Evolutionary conservation across 2,888 invertebrate species (phyloP).

Genomic region (Petrolisthes manimaculis): DNA sequence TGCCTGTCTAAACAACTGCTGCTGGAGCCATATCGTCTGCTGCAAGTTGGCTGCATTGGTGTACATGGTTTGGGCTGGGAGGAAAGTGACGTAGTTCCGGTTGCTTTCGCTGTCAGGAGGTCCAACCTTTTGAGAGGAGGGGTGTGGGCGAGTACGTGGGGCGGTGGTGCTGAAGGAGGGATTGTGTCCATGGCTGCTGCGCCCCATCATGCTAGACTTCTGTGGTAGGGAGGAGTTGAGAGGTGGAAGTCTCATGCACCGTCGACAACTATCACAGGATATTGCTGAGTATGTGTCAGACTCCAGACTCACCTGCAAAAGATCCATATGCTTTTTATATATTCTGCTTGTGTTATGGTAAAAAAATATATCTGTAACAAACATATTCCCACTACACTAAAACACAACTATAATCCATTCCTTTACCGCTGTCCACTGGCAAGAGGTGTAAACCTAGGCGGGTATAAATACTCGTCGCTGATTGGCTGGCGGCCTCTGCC

Average conservation of each 20-base stretch:
- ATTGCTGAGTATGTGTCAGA: conserved; percentile 67
- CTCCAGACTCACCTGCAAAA: conserved; percentile 57
- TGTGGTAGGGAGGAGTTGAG: conserved; percentile 47
- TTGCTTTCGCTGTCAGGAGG: conserved; percentile 45
- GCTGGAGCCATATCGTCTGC: conserved; percentile 79
- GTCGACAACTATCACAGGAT: conserved; percentile 67
- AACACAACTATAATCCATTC: too few relatives aligned
- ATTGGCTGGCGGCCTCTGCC: too few relatives aligned
- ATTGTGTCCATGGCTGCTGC: conserved; percentile 54
- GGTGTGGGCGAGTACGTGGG: conserved; percentile 26
- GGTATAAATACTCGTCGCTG: too few relatives aligned
- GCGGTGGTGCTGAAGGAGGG: conserved; percentile 36
- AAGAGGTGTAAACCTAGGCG: too few relatives aligned
- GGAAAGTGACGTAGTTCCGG: conserved; percentile 66
- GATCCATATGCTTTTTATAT: background rate
- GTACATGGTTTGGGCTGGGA: conserved; percentile 76
- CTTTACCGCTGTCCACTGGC: too few relatives aligned
- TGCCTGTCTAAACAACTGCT: conserved; percentile 76
- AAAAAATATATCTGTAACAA: too few relatives aligned
- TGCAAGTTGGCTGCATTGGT: conserved; percentile 79
- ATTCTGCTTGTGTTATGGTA: too few relatives aligned
- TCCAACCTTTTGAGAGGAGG: conserved; percentile 25
- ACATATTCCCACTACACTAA: too few relatives aligned
- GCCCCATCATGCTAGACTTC: conserved; percentile 25
- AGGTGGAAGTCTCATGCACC: conserved; percentile 65